Conservation (phyloP, 2,888 invertebrate species). For the Volucella inflata region DNA sequence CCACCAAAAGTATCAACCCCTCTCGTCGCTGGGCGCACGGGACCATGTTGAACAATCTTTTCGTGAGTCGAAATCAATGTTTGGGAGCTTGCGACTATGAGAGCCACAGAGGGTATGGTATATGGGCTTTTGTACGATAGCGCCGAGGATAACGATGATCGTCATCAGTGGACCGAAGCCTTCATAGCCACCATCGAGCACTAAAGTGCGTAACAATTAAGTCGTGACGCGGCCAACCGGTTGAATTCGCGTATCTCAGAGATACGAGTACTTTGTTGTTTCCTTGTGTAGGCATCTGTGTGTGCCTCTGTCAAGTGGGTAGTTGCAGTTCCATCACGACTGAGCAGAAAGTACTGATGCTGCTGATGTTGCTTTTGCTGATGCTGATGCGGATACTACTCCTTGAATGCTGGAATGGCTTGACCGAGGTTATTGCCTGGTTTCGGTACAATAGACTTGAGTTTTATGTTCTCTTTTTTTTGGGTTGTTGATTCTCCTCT, state of each 20-base stretch:
- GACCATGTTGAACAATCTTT: slow-evolving; percentile 73
- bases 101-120: slow-evolving; percentile 17
- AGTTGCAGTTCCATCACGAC: slow-evolving; percentile 74
- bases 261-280: slow-evolving; percentile 47
- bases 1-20: slow-evolving; percentile 33
- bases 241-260: slow-evolving; percentile 61
- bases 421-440: slow-evolving; percentile 61
- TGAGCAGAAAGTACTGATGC: slow-evolving; percentile 45
- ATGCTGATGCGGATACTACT: slow-evolving; percentile 4
- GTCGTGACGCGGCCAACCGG: slow-evolving; percentile 72
- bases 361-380: slow-evolving; percentile 24
- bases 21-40: slow-evolving; percentile 31
- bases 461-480: slow-evolving; percentile 33
- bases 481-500: not conserved
- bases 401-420: slow-evolving; percentile 32
- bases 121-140: slow-evolving; percentile 41
- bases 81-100: slow-evolving; percentile 39
- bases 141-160: slow-evolving; percentile 49
- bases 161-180: slow-evolving; percentile 25
- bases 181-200: slow-evolving; percentile 27
- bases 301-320: slow-evolving; percentile 69
- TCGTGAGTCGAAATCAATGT: slow-evolving; percentile 74
- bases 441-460: slow-evolving; percentile 62
- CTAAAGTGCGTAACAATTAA: slow-evolving; percentile 75
- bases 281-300: slow-evolving; percentile 27